Conservation (phyloP, 2,113 vertebrate species). For the Leuciscus idus region DNA sequence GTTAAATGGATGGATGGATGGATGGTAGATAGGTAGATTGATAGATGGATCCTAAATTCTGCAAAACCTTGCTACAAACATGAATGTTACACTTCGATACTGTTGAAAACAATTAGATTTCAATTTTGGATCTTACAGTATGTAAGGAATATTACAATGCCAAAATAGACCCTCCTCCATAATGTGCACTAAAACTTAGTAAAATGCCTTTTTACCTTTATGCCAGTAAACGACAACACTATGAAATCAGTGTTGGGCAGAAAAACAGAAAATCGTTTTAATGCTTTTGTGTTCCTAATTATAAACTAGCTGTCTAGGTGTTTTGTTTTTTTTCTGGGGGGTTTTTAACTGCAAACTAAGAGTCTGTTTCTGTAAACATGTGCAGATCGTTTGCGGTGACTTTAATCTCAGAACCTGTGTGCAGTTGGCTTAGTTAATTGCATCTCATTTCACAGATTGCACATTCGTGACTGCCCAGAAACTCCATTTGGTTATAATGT, state of each 20-base stretch:
- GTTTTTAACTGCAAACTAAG: constrained; percentile 18
- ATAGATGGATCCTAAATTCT: neutral
- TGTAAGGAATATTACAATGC: neutral
- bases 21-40: too few species aligned
- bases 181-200: neutral
- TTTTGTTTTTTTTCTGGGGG: neutral
- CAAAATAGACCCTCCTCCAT: neutral
- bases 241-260: neutral
- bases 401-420: constrained; percentile 58
- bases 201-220: neutral
- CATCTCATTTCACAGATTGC: constrained; percentile 49
- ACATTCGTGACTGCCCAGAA: constrained; percentile 51
- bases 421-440: constrained; percentile 60
- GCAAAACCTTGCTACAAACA: neutral
- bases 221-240: neutral
- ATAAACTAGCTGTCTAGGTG: neutral
- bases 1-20: too few species aligned
- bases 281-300: constrained; percentile 12
- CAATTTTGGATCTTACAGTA: neutral
- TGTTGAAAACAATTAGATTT: neutral
- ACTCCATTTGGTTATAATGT: constrained; percentile 53
- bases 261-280: neutral
- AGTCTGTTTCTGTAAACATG: constrained; percentile 35
- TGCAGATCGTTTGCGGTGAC: constrained; percentile 41
- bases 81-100: neutral